Percentiles rank a stretch among this genome's conserved stretches.
phyloP scores from a whole-genome alignment of 2,888 invertebrate species.

The Pseudococcus jackbeardsleyi region DNA sequence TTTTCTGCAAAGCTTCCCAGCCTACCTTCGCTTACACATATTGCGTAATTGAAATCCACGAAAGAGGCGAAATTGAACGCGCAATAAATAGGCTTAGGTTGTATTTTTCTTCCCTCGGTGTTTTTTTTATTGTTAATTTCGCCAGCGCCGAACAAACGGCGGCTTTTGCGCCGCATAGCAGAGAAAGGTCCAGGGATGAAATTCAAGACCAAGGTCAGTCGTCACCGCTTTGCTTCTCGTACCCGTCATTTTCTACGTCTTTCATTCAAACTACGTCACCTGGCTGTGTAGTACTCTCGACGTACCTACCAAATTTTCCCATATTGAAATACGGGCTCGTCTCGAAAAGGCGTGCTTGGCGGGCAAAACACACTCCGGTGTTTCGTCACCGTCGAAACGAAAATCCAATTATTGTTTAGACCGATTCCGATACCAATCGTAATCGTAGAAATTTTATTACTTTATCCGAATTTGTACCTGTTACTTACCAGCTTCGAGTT shows the following conservation, averaged over 20 bases:
- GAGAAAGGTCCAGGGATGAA: slow-evolving; percentile 39
- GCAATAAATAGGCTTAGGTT: slow-evolving; percentile 28
- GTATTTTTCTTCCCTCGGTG: background rate
- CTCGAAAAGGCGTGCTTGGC: background rate
- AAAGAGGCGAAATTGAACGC: slow-evolving; percentile 41
- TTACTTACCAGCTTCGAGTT: background rate
- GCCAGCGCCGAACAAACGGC: background rate
- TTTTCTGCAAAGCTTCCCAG: no score
- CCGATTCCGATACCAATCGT: background rate
- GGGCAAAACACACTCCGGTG: no score
- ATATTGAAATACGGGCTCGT: background rate
- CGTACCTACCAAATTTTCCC: background rate
- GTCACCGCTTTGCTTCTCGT: slow-evolving; percentile 19
- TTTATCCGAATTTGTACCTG: background rate
- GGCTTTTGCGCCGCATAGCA: slow-evolving; percentile 23
- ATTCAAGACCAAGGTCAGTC: slow-evolving; percentile 49
- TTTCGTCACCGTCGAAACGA: background rate
- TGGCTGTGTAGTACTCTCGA: background rate
- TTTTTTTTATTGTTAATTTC: slow-evolving; percentile 39
- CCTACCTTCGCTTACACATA: slow-evolving; percentile 14
- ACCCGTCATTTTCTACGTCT: slow-evolving; percentile 36
- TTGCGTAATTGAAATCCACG: slow-evolving; percentile 49
- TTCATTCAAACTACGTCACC: slow-evolving; percentile 50
- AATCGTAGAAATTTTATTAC: background rate
- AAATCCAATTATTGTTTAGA: slow-evolving; percentile 28